phyloP scores from a whole-genome alignment of 1,140 invertebrate species.

The Trichonephila inaurata region DNA sequence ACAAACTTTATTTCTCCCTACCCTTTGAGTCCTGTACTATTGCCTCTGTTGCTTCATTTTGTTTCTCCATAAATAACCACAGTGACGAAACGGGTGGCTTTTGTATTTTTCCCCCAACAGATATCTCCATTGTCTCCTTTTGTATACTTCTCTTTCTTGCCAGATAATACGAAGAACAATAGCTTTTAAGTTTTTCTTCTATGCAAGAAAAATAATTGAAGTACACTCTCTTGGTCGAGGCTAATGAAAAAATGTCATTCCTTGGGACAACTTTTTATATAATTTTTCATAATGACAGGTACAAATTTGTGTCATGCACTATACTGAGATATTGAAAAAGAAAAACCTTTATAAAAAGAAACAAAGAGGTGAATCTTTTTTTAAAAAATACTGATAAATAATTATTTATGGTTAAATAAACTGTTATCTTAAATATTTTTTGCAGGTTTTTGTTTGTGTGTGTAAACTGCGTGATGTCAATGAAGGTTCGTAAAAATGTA shows the following conservation, averaged over 20 bases:
- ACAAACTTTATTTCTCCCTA: neutral
- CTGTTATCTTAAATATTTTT: no score
- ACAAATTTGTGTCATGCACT: conserved; percentile 10
- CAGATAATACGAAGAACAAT: conserved; percentile 32
- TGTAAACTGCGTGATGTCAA: no score
- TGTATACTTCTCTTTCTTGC: neutral
- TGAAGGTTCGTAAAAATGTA: no score
- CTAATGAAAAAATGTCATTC: conserved; percentile 13
- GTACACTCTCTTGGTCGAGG: neutral
- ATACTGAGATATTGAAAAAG: neutral
- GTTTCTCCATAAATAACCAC: conserved; percentile 2
- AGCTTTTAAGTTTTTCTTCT: conserved; percentile 18
- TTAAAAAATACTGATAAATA: neutral
- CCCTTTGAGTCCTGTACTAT: neutral
- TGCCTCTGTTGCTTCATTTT: neutral
- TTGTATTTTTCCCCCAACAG: conserved; percentile 8
- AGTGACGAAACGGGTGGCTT: conserved; percentile 30
- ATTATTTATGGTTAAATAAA: neutral
- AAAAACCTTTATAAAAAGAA: neutral
- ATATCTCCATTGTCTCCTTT: conserved; percentile 33
- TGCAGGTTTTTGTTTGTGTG: no score
- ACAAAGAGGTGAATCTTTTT: neutral
- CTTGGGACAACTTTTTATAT: conserved; percentile 4
- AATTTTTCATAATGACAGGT: conserved; percentile 65
- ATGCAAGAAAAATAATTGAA: conserved; percentile 33